phyloP scores from a whole-genome alignment of 2,797 vertebrate genomes.

The Sphenodon punctatus region DNA sequence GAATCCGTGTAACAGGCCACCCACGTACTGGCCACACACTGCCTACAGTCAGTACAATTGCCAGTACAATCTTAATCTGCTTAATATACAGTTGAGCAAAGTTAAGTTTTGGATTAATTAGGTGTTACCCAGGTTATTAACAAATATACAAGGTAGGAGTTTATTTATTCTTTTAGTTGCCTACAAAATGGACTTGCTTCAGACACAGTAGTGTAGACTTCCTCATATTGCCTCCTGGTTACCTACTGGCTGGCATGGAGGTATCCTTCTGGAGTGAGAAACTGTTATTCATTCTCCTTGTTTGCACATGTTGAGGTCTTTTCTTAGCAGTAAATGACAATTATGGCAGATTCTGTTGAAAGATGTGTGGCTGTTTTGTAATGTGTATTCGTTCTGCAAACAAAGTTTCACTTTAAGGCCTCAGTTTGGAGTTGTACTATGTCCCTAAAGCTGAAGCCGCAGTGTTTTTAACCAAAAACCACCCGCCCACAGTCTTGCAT shows the following conservation, averaged over 20 bases:
- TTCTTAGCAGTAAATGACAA: neutral
- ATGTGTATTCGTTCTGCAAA: neutral
- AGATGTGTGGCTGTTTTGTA: neutral
- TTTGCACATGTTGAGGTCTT: neutral
- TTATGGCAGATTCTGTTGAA: neutral
- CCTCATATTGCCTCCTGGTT: neutral
- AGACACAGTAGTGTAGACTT: neutral
- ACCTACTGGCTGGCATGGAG: neutral
- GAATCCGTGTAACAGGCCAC: too few relatives aligned
- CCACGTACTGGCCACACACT: too few relatives aligned
- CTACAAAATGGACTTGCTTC: neutral
- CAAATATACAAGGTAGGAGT: neutral
- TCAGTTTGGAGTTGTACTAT: constrained; percentile 1
- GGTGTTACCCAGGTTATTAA: neutral
- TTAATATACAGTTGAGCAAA: neutral
- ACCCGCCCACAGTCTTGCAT: constrained; percentile 9
- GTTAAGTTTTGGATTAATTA: neutral
- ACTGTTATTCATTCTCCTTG: neutral
- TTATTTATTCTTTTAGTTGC: neutral
- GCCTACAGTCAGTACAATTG: too few relatives aligned
- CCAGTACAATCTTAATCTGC: neutral
- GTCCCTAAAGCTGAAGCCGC: constrained; percentile 33
- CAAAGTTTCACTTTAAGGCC: neutral
- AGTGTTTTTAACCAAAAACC: constrained; percentile 11
- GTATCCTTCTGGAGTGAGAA: neutral